phyloP scores from a whole-genome alignment of 2,888 invertebrate genomes.

The Habrosyne pyritoides region DNA sequence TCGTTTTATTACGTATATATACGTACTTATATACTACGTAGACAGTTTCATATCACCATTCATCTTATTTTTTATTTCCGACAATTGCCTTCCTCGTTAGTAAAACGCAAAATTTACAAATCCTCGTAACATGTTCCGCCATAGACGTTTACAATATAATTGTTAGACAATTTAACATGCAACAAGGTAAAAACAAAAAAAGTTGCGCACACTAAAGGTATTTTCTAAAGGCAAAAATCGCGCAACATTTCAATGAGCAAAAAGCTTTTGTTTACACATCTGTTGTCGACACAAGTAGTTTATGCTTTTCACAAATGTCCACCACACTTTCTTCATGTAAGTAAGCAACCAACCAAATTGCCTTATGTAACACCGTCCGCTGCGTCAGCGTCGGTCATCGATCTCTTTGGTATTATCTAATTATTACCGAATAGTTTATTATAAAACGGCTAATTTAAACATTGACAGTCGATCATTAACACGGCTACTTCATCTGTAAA shows the following conservation, averaged over 20 bases:
- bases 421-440: constrained; percentile 63
- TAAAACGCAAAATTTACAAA: no score
- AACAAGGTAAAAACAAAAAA: background rate
- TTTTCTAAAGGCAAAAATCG: background rate
- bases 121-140: background rate
- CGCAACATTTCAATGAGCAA: background rate
- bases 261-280: background rate
- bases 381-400: constrained; percentile 49
- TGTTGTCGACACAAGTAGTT: constrained; percentile 17
- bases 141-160: background rate
- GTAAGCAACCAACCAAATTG: constrained; percentile 39
- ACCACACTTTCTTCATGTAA: constrained; percentile 56
- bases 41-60: background rate
- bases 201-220: background rate
- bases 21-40: background rate
- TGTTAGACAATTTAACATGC: background rate
- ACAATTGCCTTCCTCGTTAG: background rate
- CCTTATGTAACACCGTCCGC: constrained; percentile 61
- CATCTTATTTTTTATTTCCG: background rate
- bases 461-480: constrained; percentile 53
- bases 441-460: constrained; percentile 56
- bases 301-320: constrained; percentile 24
- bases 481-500: constrained; percentile 7
- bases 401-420: constrained; percentile 68
- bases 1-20: background rate